Evolutionary conservation across 1,140 invertebrate genomes (phyloP).

Genomic region (Penaeus vannamei): DNA sequence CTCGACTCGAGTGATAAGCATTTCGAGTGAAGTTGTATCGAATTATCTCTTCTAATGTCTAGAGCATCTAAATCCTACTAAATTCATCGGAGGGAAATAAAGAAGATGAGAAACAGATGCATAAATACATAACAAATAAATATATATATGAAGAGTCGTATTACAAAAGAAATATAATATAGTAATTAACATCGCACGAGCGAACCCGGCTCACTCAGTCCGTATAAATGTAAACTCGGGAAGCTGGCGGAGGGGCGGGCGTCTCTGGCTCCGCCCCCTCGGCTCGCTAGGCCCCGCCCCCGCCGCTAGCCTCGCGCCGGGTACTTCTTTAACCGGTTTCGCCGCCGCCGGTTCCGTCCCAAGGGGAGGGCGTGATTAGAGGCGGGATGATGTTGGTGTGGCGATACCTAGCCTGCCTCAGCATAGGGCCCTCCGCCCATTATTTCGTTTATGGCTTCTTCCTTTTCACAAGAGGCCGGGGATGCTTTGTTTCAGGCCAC

Average conservation of each 20-base stretch:
- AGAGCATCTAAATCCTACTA: too few species aligned
- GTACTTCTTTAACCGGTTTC: slow-evolving; percentile 51
- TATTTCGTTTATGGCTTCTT: slow-evolving; percentile 59
- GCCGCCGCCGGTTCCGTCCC: slow-evolving; percentile 57
- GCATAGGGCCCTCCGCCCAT: slow-evolving; percentile 58
- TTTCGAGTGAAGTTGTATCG: too few species aligned
- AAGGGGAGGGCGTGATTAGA: slow-evolving; percentile 64
- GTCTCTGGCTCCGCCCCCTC: slow-evolving; percentile 25
- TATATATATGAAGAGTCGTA: not conserved
- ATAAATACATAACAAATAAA: too few species aligned
- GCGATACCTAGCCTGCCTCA: slow-evolving; percentile 60
- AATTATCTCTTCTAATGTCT: too few species aligned
- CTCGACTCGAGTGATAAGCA: too few species aligned
- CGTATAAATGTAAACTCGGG: slow-evolving; percentile 51
- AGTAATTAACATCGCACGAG: slow-evolving; percentile 49
- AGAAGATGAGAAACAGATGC: too few species aligned
- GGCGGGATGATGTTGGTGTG: slow-evolving; percentile 59
- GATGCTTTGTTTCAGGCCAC: slow-evolving; percentile 46
- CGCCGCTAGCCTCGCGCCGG: slow-evolving; percentile 58
- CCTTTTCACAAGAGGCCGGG: slow-evolving; percentile 46
- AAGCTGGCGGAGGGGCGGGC: slow-evolving; percentile 16
- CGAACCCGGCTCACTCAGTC: slow-evolving; percentile 52
- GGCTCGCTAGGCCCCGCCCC: slow-evolving; percentile 9
- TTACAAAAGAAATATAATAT: slow-evolving; percentile 51
- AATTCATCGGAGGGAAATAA: too few species aligned